A percentile compares a stretch with the other conserved stretches of the same genome.
phyloP scores from a whole-genome alignment of 2,797 vertebrate species.

The Silurus aristotelis region DNA sequence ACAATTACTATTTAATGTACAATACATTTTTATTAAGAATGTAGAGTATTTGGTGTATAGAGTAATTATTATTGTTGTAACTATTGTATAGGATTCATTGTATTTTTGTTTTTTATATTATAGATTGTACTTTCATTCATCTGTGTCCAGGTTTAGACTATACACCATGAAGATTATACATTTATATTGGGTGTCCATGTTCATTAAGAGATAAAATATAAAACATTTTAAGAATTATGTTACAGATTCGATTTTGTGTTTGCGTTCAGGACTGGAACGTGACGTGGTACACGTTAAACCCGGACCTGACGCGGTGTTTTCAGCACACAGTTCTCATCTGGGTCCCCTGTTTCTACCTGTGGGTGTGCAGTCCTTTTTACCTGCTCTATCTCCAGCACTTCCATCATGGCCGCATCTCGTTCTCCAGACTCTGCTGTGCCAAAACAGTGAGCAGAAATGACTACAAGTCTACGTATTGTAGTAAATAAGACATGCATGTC shows the following conservation, averaged over 20 bases:
- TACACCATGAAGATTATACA: neutral
- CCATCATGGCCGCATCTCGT: conserved; percentile 77
- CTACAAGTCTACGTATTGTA: neutral
- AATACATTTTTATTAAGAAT: neutral
- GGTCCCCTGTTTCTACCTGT: conserved; percentile 93
- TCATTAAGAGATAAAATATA: neutral
- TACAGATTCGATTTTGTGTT: neutral
- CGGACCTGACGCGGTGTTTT: conserved; percentile 93
- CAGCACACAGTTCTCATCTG: conserved; percentile 91
- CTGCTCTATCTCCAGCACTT: conserved; percentile 75
- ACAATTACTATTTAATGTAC: neutral
- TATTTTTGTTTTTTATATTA: neutral
- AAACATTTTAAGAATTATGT: neutral
- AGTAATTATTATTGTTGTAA: neutral
- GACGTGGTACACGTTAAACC: conserved; percentile 90
- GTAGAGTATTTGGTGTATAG: neutral
- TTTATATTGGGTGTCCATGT: neutral
- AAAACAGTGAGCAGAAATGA: conserved; percentile 75
- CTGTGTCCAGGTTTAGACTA: neutral
- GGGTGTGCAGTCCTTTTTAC: conserved; percentile 86
- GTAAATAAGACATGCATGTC: neutral
- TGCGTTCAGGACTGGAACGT: conserved; percentile 86
- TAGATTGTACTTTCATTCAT: neutral
- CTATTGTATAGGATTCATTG: neutral
- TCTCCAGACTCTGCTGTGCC: conserved; percentile 83